phyloP scores from a whole-genome alignment of 2,113 vertebrate genomes.

The Mola mola region DNA sequence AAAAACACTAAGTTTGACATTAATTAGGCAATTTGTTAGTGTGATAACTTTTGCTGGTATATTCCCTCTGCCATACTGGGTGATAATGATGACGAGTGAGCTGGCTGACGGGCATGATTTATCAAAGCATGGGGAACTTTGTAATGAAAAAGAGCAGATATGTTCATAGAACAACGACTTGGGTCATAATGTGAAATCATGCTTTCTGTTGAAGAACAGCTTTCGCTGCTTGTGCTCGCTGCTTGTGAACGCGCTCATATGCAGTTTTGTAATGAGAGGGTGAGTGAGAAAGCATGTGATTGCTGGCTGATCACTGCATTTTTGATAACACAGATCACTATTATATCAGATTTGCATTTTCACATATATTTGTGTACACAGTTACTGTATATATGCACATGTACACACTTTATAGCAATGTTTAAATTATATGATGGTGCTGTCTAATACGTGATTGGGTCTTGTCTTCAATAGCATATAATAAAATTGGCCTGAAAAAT shows the following conservation, averaged over 20 bases:
- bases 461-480: no score
- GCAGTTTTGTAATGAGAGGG: neutral
- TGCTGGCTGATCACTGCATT: neutral
- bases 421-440: no score
- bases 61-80: constrained; percentile 24
- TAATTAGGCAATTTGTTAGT: constrained; percentile 54
- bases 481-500: no score
- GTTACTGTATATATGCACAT: no score
- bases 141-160: constrained; percentile 1
- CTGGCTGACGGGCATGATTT: constrained; percentile 17
- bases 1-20: constrained; percentile 53
- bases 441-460: no score
- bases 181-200: constrained; percentile 24
- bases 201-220: constrained; percentile 14
- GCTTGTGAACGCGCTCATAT: neutral
- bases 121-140: constrained; percentile 26
- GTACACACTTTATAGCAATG: no score
- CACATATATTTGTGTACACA: no score
- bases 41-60: constrained; percentile 27
- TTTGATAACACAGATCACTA: no score
- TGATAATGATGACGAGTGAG: constrained; percentile 39
- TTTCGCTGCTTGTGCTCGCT: neutral
- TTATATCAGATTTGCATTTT: no score
- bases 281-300: neutral
- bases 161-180: constrained; percentile 1